These are phyloP conservation scores for Hippocampus comes DNA, from an alignment of 2,113 vertebrate species.

Conservation along the genomic window DNA sequence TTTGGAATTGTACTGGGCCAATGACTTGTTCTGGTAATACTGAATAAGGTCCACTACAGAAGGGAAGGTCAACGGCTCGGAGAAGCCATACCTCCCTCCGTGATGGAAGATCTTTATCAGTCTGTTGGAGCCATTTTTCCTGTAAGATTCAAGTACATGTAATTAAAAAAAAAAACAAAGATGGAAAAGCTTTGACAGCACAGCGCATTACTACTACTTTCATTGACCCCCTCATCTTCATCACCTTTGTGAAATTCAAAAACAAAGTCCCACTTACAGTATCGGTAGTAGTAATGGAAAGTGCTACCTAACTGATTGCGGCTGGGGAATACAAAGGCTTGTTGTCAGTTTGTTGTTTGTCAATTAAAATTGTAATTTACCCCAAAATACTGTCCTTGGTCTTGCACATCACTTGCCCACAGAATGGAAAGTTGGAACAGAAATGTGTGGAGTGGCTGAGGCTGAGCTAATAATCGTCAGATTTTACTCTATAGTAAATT, in stretches of 20 bases:
- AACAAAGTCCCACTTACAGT: background rate
- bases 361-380: too few relatives aligned
- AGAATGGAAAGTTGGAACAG: background rate
- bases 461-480: background rate
- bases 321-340: too few relatives aligned
- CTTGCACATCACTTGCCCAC: too few relatives aligned
- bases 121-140: constrained; percentile 97
- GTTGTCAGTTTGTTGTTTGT: too few relatives aligned
- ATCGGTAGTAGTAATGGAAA: background rate
- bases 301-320: background rate
- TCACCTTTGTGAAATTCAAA: background rate
- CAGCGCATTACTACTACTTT: background rate
- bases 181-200: background rate
- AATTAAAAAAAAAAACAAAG: too few relatives aligned
- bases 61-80: constrained; percentile 89
- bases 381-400: too few relatives aligned
- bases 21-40: constrained; percentile 89
- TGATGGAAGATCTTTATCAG: constrained; percentile 95
- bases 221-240: background rate
- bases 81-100: constrained; percentile 92
- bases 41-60: constrained; percentile 94
- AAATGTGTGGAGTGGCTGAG: background rate
- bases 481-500: too few relatives aligned
- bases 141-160: constrained; percentile 59
- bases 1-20: constrained; percentile 95